Evolutionary conservation across 2,888 invertebrate genomes (phyloP).

Genomic region (Lasioglossum lativentre): DNA sequence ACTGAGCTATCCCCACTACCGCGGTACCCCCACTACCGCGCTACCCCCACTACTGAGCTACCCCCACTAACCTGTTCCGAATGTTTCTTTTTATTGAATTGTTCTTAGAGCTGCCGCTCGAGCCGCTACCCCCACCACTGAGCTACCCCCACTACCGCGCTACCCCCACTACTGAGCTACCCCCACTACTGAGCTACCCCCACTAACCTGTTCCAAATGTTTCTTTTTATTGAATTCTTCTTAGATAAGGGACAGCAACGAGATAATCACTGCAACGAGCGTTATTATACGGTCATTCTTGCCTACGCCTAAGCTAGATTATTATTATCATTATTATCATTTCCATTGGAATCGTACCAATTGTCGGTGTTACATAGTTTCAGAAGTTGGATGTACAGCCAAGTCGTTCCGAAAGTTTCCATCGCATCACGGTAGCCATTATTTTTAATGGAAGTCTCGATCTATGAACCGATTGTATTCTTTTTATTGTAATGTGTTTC

Average conservation of each 20-base stretch:
- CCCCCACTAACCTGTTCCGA: not conserved
- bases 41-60: not conserved
- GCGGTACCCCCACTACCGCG: not conserved
- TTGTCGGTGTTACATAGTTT: not conserved
- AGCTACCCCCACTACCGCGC: not conserved
- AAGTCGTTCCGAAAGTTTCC: not conserved
- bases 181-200: not conserved
- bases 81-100: too few species aligned
- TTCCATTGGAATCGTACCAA: constrained; percentile 7
- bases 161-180: not conserved
- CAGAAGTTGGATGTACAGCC: not conserved
- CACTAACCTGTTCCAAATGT: not conserved
- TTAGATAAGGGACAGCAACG: too few species aligned
- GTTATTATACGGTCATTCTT: not conserved
- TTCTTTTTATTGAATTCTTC: not conserved
- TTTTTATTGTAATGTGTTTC: not conserved
- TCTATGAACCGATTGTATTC: not conserved
- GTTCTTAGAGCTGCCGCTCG: too few species aligned
- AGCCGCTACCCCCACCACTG: too few species aligned
- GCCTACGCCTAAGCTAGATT: not conserved
- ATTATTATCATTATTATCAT: not conserved
- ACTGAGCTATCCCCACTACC: too few species aligned
- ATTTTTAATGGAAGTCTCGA: not conserved
- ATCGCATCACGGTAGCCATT: not conserved
- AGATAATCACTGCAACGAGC: not conserved